Evolutionary conservation across 2,113 vertebrate species (phyloP).

Genomic region (Myodes glareolus): DNA sequence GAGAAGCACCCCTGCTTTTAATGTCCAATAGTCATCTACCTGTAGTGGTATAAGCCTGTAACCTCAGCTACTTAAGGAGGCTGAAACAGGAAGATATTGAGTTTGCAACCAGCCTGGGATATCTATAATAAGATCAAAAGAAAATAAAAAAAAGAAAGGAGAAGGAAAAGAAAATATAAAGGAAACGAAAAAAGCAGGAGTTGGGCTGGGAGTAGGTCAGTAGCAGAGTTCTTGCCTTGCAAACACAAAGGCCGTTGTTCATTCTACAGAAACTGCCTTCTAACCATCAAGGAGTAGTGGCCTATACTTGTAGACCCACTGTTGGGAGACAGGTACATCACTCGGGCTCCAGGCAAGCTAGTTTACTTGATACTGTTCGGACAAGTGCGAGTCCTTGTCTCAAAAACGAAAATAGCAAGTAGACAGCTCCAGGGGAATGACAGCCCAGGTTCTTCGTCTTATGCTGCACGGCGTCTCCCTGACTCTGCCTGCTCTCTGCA

Average conservation of each 20-base stretch:
- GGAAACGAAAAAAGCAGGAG: no score
- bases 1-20: not conserved
- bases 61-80: not conserved
- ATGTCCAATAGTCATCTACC: not conserved
- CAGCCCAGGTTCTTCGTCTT: not conserved
- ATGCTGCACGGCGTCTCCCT: not conserved
- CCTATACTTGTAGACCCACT: not conserved
- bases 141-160: accelerated
- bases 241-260: not conserved
- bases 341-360: not conserved
- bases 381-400: not conserved
- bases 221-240: not conserved
- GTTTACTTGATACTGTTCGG: not conserved
- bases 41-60: not conserved
- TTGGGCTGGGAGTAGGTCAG: not conserved
- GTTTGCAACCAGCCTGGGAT: not conserved
- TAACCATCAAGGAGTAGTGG: not conserved
- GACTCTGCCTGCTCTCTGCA: no score
- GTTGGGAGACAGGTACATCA: not conserved
- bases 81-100: not conserved
- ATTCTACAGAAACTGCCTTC: not conserved
- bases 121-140: not conserved
- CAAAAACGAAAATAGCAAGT: not conserved
- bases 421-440: not conserved
- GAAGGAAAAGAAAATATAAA: no score